Evolutionary conservation across 2,797 vertebrate species (phyloP), one percentile per base, ranked within the genome.

Genomic region (Gadopsis bispinosus): DNA sequence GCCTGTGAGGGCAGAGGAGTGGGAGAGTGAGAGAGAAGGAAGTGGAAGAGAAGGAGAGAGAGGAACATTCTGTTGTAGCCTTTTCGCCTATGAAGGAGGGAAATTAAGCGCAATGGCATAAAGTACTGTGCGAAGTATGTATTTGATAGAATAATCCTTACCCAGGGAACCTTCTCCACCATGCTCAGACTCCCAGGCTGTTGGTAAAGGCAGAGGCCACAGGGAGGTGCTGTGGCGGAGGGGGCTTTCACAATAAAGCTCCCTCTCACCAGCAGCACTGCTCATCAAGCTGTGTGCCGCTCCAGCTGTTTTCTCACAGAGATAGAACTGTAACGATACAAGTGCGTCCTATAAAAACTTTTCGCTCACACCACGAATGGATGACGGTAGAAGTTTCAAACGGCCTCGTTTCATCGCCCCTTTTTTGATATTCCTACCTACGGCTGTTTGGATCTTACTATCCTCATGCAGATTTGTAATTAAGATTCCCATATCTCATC

Each of bases 151-250:
- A 88, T 90, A 89, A 91, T 87, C 77, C 73, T 80, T 43, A 83
- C 71, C 74, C 74, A 69, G 81, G 71, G 74, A 80, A 64, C 53
- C 66, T 55, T 74, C 79, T 60, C 62, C 66, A 58, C 56, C 68
- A 35, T 39, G 53, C 64, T 77, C 70, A 33, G 50, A 31, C 75
- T 70, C 59, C 54, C 53, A 54, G 71, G 80, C 78, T 88, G 88
- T 31, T 63, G 76, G 90, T 92, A 62, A 84, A 80, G 79, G 69
- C 75, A 60, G 83, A 76, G 63, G 83, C 94, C 94, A 95, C 92
- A 91, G 82, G 93, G 94, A 90, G 93, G 94, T 90, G 94, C 92
- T 94, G 89, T 89, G 88, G 85, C 85, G 86, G 91, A 91, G 79
- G 85, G 79, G 82, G 88, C 80, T 83, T 85, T 69, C 75, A 85